These are phyloP conservation scores for Tapera naevia DNA, from an alignment of 2,797 vertebrate species.

Conservation along the genomic window DNA sequence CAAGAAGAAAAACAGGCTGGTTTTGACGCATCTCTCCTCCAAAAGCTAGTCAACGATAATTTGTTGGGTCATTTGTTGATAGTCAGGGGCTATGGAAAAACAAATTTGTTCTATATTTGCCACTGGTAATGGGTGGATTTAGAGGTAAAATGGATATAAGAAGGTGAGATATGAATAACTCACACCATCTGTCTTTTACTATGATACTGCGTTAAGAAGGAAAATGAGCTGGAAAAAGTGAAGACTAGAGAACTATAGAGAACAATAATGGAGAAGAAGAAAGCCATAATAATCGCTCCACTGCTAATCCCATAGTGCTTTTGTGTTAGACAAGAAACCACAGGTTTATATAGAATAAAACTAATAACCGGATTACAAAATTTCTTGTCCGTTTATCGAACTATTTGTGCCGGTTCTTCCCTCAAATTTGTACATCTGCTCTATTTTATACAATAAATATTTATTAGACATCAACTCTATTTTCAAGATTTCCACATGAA, in stretches of 20 bases:
- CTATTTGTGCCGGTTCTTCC: neutral
- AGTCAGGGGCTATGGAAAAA: neutral
- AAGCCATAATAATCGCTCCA: neutral
- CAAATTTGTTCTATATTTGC: neutral
- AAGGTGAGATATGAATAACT: neutral
- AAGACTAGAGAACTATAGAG: neutral
- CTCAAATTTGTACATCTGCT: neutral
- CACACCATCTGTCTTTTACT: neutral
- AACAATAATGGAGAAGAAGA: neutral
- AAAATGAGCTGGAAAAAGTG: neutral
- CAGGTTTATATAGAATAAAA: neutral
- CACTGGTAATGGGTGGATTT: neutral
- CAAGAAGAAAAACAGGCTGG: neutral
- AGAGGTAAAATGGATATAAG: neutral
- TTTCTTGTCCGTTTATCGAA: neutral
- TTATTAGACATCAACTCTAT: neutral
- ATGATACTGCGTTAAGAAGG: neutral
- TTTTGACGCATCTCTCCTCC: neutral
- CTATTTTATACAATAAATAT: neutral
- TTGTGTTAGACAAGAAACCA: neutral
- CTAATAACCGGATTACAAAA: neutral
- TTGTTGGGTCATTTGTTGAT: neutral
- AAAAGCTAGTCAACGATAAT: neutral
- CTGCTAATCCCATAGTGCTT: neutral
- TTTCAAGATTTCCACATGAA: neutral